These are phyloP conservation scores for Acomys russatus DNA, from an alignment of 2,797 vertebrate genomes.

Conservation along the genomic window DNA sequence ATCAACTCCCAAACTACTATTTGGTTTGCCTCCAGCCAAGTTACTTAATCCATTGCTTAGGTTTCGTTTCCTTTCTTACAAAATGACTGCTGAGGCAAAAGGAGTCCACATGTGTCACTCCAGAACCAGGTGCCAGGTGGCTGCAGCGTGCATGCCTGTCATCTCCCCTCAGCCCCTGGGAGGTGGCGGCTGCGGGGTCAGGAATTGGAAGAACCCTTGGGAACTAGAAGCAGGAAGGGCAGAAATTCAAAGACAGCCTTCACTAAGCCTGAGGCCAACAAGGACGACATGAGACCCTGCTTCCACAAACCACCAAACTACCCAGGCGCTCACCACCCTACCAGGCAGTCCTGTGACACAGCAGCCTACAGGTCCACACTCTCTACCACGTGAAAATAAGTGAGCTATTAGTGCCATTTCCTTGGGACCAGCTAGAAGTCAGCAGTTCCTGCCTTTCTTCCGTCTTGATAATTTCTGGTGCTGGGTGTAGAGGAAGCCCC, in stretches of 20 bases:
- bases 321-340: neutral
- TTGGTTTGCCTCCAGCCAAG: constrained; percentile 41
- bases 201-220: neutral
- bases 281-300: neutral
- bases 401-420: neutral
- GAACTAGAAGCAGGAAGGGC: neutral
- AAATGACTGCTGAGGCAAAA: constrained; percentile 65
- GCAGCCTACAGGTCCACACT: neutral
- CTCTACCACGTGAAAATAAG: constrained; percentile 27
- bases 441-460: constrained; percentile 5
- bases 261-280: neutral
- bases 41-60: constrained; percentile 67
- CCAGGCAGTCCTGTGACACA: neutral
- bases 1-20: constrained; percentile 42
- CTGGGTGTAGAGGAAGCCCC: constrained; percentile 36
- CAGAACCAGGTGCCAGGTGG: neutral
- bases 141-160: neutral
- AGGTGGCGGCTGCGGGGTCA: neutral
- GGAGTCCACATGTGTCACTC: neutral
- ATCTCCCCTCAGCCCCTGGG: neutral
- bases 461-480: neutral
- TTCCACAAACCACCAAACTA: neutral
- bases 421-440: neutral
- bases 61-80: constrained; percentile 67
- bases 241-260: neutral